A percentile compares a stretch with the other conserved stretches of the same genome.
Evolutionary conservation across 2,888 invertebrate genomes (phyloP).

Genomic region (Cephus pulcher): DNA sequence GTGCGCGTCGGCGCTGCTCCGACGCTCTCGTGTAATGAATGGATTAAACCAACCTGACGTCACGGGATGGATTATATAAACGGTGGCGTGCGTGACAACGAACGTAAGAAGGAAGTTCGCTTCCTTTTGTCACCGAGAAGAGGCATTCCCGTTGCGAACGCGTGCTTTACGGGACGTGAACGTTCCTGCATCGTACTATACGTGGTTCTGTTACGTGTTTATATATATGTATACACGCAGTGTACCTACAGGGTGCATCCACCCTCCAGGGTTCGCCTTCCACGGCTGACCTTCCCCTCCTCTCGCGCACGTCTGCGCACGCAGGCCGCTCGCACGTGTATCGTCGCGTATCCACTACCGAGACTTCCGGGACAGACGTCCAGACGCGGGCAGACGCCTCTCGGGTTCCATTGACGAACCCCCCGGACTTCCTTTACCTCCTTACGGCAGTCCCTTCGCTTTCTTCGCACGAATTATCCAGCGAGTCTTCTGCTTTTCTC

Average conservation of each 20-base stretch:
- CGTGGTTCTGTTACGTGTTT: background rate
- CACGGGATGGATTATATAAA: slow-evolving; percentile 66
- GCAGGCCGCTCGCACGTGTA: background rate
- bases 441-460: background rate
- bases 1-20: slow-evolving; percentile 15
- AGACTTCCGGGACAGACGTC: background rate
- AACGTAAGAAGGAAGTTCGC: slow-evolving; percentile 64
- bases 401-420: background rate
- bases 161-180: slow-evolving; percentile 10
- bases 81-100: slow-evolving; percentile 59
- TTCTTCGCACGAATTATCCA: background rate
- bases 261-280: background rate
- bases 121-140: slow-evolving; percentile 62
- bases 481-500: background rate
- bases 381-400: background rate
- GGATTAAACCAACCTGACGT: slow-evolving; percentile 63
- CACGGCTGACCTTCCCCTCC: background rate
- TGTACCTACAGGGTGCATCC: background rate
- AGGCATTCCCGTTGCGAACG: slow-evolving; percentile 40
- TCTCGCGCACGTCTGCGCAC: background rate
- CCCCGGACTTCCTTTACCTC: background rate
- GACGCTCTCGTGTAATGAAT: slow-evolving; percentile 52
- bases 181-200: background rate
- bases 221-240: background rate
- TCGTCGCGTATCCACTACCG: background rate